Percentiles rank a stretch among this genome's conserved stretches.
phyloP scores from a whole-genome alignment of 2,888 invertebrate genomes.

The Agrotis clavis region DNA sequence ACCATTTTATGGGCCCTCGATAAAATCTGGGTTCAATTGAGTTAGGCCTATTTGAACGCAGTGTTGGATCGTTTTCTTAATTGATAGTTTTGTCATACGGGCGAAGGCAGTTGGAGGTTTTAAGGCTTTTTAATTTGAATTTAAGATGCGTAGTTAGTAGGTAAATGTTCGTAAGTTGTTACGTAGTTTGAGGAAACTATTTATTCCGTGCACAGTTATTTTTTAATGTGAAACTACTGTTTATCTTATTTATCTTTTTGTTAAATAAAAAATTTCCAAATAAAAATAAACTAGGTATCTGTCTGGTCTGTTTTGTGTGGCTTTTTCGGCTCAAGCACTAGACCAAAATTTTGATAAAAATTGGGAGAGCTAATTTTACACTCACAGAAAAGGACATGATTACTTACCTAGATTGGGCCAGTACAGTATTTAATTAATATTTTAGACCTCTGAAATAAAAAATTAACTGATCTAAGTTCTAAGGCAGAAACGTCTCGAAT shows the following conservation, averaged over 20 bases:
- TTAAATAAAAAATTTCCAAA: background rate
- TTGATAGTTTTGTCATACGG: slow-evolving; percentile 63
- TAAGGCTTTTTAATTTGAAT: slow-evolving; percentile 61
- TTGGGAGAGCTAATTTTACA: too few species aligned
- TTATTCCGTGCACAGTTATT: background rate
- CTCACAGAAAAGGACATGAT: too few species aligned
- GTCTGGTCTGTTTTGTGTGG: too few species aligned
- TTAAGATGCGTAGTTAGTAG: slow-evolving; percentile 34
- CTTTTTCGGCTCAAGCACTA: too few species aligned
- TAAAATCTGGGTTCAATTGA: slow-evolving; percentile 75
- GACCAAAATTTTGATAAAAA: too few species aligned
- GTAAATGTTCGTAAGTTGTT: background rate
- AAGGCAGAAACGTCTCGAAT: too few species aligned
- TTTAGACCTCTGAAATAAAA: too few species aligned
- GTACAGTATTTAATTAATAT: too few species aligned
- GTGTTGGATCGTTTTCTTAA: slow-evolving; percentile 50
- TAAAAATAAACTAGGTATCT: too few species aligned
- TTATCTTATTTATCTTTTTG: background rate
- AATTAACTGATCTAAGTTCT: too few species aligned
- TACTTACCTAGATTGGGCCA: too few species aligned
- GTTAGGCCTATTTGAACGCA: slow-evolving; percentile 71
- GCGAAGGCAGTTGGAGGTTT: slow-evolving; percentile 39
- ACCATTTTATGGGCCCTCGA: slow-evolving; percentile 79
- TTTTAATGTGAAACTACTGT: background rate
- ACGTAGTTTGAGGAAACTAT: slow-evolving; percentile 1